phyloP scores from a whole-genome alignment of 2,113 vertebrate genomes.

The Pollimyrus isidori region DNA sequence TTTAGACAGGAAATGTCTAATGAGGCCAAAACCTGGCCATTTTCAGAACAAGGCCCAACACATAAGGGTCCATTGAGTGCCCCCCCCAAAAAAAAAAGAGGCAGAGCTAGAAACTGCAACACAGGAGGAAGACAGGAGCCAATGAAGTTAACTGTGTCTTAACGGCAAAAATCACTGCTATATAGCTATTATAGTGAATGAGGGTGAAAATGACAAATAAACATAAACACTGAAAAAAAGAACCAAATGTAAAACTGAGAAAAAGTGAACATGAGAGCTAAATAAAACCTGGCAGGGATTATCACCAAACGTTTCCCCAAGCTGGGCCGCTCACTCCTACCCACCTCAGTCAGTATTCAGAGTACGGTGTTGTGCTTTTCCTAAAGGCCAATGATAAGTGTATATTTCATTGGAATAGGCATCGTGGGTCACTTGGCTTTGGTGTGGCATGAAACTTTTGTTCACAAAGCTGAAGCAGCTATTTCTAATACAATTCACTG shows the following conservation, averaged over 20 bases:
- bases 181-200: neutral
- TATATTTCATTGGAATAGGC: neutral
- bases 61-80: neutral
- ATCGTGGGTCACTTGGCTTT: neutral
- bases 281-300: neutral
- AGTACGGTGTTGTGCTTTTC: neutral
- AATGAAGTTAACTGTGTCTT: neutral
- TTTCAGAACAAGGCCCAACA: neutral
- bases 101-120: neutral
- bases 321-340: neutral
- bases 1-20: neutral
- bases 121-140: neutral
- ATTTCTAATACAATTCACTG: conserved; percentile 30
- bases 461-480: neutral
- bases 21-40: neutral
- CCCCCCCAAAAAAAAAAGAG: neutral
- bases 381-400: neutral
- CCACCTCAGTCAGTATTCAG: too few species aligned
- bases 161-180: neutral
- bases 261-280: neutral
- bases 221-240: neutral
- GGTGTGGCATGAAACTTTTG: neutral
- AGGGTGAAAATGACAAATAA: neutral
- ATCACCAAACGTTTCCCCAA: neutral
- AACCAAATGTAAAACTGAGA: neutral